phyloP scores from a whole-genome alignment of 53 echinoderm and acorn worm genomes.

The Temnopleurus reevesii region DNA sequence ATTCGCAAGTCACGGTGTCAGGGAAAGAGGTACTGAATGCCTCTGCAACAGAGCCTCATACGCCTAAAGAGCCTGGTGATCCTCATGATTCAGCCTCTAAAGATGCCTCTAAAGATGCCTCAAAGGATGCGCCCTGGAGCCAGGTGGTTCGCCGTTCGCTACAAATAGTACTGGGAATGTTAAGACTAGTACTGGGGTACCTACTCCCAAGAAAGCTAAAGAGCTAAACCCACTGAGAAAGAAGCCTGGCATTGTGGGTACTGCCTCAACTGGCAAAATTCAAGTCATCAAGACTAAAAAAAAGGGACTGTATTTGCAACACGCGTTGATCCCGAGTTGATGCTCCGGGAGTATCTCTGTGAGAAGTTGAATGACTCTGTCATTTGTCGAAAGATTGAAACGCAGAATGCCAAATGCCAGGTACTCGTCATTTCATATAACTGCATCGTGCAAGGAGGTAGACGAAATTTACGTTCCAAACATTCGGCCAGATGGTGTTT shows the following conservation, averaged over 20 bases:
- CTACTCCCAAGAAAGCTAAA: not conserved
- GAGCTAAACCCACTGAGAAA: not conserved
- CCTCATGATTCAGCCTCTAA: too few species aligned
- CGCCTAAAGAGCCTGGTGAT: not conserved
- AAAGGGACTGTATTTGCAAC: not conserved
- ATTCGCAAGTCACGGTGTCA: not conserved
- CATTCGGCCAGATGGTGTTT: too few species aligned
- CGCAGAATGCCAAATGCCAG: too few species aligned
- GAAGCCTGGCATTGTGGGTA: not conserved
- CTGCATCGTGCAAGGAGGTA: too few species aligned
- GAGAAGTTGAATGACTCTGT: too few species aligned
- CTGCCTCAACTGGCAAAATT: not conserved
- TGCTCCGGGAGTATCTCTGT: not conserved
- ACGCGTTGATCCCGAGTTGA: not conserved
- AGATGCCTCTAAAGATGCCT: too few species aligned
- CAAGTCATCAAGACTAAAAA: not conserved
- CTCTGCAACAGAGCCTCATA: not conserved
- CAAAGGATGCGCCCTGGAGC: too few species aligned
- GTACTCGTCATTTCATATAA: too few species aligned
- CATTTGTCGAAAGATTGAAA: too few species aligned
- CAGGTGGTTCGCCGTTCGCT: not conserved
- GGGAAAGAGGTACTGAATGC: not conserved
- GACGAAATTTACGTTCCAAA: too few species aligned
- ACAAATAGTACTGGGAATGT: not conserved
- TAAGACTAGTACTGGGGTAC: not conserved